Conservation (phyloP, 35 echinoderm and acorn worm genomes). For the Chiridota heheva region DNA sequence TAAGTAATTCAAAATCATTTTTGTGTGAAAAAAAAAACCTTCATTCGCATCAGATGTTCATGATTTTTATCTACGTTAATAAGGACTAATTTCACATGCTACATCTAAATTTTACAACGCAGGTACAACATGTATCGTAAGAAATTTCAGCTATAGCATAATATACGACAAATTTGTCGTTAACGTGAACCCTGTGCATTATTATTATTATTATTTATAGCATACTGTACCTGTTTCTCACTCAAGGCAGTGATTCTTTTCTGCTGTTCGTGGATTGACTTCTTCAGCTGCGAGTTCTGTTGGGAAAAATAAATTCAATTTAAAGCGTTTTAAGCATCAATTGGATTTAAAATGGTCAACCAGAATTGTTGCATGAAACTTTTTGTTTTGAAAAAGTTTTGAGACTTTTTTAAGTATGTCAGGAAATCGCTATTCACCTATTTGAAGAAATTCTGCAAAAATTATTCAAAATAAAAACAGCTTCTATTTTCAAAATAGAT, state of each 20-base stretch:
- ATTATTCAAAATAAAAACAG: conserved; percentile 1
- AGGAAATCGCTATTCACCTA: background rate
- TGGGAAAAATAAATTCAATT: conserved; percentile 6
- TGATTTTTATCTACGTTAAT: background rate
- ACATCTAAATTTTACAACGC: too few species aligned
- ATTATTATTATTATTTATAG: background rate
- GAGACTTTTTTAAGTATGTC: background rate
- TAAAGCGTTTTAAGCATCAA: background rate
- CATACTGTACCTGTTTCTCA: conserved; percentile 82
- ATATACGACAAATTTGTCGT: background rate
- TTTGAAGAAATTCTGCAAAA: conserved; percentile 1
- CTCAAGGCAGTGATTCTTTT: conserved; percentile 75
- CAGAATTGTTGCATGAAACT: background rate
- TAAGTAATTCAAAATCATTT: too few species aligned
- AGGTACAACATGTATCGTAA: background rate
- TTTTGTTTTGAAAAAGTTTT: background rate
- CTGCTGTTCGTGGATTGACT: conserved; percentile 76
- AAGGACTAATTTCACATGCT: background rate
- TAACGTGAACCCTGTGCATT: background rate
- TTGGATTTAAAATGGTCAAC: background rate
- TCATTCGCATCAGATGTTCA: background rate
- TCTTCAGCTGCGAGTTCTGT: conserved; percentile 80
- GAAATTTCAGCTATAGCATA: background rate
- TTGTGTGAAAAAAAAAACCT: background rate
- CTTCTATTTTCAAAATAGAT: too few species aligned